phyloP scores from a whole-genome alignment of 2,113 vertebrate genomes.

The Ammospiza caudacuta region DNA sequence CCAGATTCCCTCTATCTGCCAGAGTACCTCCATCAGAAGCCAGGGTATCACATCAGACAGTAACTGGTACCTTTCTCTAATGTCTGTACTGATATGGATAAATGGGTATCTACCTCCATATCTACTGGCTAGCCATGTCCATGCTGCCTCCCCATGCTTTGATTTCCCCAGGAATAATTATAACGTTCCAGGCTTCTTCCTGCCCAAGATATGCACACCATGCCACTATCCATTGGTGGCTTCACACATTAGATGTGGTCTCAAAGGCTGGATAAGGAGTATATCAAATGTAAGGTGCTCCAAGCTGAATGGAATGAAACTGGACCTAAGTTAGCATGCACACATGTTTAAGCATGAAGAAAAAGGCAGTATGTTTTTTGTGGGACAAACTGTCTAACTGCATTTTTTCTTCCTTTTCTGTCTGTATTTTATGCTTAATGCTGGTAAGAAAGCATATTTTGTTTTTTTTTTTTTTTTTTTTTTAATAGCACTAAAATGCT shows the following conservation, averaged over 20 bases:
- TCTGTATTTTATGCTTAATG: neutral
- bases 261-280: neutral
- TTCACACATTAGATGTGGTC: neutral
- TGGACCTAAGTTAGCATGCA: neutral
- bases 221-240: neutral
- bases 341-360: neutral
- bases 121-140: neutral
- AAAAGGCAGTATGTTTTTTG: neutral
- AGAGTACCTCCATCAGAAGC: neutral
- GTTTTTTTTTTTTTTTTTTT: neutral
- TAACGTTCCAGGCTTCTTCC: neutral
- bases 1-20: neutral
- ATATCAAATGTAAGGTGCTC: neutral
- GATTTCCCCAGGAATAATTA: neutral
- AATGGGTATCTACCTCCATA: neutral
- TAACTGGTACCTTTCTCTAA: neutral
- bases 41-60: neutral
- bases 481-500: neutral
- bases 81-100: neutral
- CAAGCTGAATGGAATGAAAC: neutral
- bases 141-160: neutral
- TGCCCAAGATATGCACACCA: accelerated
- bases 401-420: neutral
- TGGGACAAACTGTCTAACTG: neutral
- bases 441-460: neutral